Percentiles rank a stretch among this genome's conserved stretches.
These are phyloP conservation scores for Oceanodroma leucorhoa DNA, from an alignment of 2,797 vertebrate genomes.

Conservation along the genomic window DNA sequence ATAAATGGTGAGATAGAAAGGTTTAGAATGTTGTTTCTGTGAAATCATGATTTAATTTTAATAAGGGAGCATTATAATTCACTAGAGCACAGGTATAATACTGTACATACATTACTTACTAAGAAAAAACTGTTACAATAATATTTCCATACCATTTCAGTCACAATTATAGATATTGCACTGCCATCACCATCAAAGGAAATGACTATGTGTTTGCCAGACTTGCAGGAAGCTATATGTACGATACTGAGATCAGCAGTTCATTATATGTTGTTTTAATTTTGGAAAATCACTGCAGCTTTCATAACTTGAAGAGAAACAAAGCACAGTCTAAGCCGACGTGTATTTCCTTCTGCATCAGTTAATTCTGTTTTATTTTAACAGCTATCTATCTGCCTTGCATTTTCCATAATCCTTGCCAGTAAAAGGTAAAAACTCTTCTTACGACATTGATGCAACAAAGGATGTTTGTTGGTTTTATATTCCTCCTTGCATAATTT, in stretches of 20 bases:
- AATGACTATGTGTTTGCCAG: neutral
- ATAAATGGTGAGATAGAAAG: neutral
- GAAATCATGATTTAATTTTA: slow-evolving; percentile 19
- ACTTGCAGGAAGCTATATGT: neutral
- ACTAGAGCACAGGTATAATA: neutral
- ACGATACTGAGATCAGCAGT: neutral
- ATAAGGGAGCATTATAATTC: neutral
- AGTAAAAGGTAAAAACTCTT: slow-evolving; percentile 15
- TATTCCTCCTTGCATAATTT: neutral
- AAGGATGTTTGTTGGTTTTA: neutral
- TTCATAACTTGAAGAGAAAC: neutral
- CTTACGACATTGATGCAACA: neutral
- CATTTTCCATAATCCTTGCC: slow-evolving; percentile 6
- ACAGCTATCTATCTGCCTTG: neutral
- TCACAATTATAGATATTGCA: neutral
- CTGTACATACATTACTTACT: neutral
- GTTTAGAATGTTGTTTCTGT: neutral
- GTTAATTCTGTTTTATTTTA: slow-evolving; percentile 15
- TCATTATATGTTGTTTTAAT: neutral
- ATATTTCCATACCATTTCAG: neutral
- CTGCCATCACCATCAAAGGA: neutral
- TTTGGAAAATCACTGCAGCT: neutral
- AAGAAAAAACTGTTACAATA: neutral
- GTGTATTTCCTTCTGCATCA: neutral
- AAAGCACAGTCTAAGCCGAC: neutral